phyloP scores from a whole-genome alignment of 2,888 invertebrate species.

The Apotomis turbidana region DNA sequence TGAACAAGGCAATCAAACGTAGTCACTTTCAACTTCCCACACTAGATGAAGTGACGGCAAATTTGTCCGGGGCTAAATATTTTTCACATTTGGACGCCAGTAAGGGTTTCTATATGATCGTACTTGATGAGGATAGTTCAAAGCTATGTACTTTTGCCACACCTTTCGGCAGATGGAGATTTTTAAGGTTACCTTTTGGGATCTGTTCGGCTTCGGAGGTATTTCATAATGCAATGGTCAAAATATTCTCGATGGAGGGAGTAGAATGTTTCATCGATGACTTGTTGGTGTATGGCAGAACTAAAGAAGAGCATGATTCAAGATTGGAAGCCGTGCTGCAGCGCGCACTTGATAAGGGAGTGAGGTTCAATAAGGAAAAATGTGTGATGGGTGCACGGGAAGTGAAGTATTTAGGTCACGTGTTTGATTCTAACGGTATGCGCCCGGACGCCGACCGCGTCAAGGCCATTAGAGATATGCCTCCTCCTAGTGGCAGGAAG shows the following conservation, averaged over 20 bases:
- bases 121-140: slow-evolving; percentile 34
- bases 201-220: slow-evolving; percentile 17
- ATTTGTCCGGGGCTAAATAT: slow-evolving; percentile 37
- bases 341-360: not conserved
- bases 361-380: slow-evolving; percentile 16
- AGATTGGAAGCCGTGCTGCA: not conserved
- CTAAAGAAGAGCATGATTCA: slow-evolving; percentile 2
- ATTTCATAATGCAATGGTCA: slow-evolving; percentile 19
- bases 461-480: slow-evolving; percentile 3
- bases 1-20: slow-evolving; percentile 40
- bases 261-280: slow-evolving; percentile 14
- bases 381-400: not conserved
- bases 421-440: not conserved
- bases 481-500: slow-evolving; percentile 1
- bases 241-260: slow-evolving; percentile 13
- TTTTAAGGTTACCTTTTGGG: slow-evolving; percentile 31
- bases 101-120: slow-evolving; percentile 41
- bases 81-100: slow-evolving; percentile 40
- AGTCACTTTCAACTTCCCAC: slow-evolving; percentile 45
- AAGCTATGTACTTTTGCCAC: slow-evolving; percentile 40
- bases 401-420: slow-evolving; percentile 12
- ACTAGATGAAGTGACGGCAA: slow-evolving; percentile 34
- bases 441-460: slow-evolving; percentile 1
- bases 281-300: slow-evolving; percentile 11
- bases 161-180: slow-evolving; percentile 35